Conservation (phyloP, 1,140 invertebrate genomes). For the Drosophila orena region DNA sequence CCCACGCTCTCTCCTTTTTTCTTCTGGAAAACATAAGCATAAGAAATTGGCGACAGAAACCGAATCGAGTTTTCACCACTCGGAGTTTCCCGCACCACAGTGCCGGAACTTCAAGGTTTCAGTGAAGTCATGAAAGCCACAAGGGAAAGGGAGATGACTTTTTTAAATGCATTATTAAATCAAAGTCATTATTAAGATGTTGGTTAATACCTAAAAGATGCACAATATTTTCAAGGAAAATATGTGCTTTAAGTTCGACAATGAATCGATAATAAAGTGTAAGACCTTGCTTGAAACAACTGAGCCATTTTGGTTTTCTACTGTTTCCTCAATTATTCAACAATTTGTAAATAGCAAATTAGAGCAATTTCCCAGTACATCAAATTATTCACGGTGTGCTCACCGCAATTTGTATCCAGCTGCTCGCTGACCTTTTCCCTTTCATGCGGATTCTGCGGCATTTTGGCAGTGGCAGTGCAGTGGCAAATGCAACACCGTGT, state of each 20-base stretch:
- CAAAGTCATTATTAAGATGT: no score
- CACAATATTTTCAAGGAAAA: no score
- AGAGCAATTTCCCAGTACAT: neutral
- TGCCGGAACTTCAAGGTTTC: neutral
- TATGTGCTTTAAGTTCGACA: no score
- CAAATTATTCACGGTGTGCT: constrained; percentile 9
- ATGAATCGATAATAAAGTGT: no score
- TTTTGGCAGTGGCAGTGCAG: constrained; percentile 5
- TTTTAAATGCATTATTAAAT: neutral
- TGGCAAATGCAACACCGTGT: constrained; percentile 6
- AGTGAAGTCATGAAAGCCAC: neutral
- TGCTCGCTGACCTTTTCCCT: constrained; percentile 45
- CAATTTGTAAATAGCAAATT: no score
- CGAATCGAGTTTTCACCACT: constrained; percentile 54
- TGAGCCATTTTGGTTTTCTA: no score
- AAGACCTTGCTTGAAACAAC: neutral
- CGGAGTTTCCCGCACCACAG: constrained; percentile 15
- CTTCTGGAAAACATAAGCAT: constrained; percentile 26
- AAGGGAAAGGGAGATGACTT: neutral
- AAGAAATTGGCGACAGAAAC: constrained; percentile 65
- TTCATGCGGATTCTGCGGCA: constrained; percentile 4
- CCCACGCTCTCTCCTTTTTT: neutral
- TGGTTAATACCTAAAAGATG: no score
- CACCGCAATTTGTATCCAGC: constrained; percentile 30
- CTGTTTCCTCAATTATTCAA: no score